Percentiles rank a stretch among this genome's conserved stretches.
Conservation (phyloP, 2,888 invertebrate species). For the Ptilodon capucinus region DNA sequence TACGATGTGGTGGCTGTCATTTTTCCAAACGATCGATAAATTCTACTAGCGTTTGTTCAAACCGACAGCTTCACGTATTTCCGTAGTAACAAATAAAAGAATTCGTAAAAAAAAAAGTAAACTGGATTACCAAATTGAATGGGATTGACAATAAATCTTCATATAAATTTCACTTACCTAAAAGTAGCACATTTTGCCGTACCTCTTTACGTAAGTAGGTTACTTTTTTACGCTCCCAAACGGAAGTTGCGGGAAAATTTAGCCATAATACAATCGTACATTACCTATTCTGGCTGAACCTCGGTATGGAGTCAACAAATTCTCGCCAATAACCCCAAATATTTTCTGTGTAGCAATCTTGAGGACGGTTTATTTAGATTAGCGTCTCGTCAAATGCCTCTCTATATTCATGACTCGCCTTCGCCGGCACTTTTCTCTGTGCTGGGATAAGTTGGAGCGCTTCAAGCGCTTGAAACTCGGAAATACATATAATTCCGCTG, state of each 20-base stretch:
- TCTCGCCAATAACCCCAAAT: slow-evolving; percentile 43
- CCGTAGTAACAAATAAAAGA: too few relatives aligned
- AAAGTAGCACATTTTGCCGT: too few relatives aligned
- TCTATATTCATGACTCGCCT: slow-evolving; percentile 56
- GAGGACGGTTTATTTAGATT: slow-evolving; percentile 58
- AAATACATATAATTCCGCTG: slow-evolving; percentile 44
- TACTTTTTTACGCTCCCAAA: too few relatives aligned
- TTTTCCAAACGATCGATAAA: not conserved
- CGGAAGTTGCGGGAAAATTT: too few relatives aligned
- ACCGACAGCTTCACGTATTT: not conserved
- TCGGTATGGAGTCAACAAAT: slow-evolving; percentile 37
- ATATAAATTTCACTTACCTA: too few relatives aligned
- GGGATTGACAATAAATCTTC: too few relatives aligned
- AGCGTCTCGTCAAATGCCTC: slow-evolving; percentile 46
- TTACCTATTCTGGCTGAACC: not conserved
- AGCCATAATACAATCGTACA: too few relatives aligned
- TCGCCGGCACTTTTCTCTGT: slow-evolving; percentile 39
- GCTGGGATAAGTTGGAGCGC: slow-evolving; percentile 35
- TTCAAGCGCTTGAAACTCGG: slow-evolving; percentile 39
- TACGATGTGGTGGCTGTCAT: not conserved
- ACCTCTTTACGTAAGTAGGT: too few relatives aligned
- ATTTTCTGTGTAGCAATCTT: slow-evolving; percentile 48
- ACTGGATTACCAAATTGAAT: too few relatives aligned
- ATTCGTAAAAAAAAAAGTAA: too few relatives aligned
- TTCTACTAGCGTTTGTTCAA: not conserved